phyloP scores from a whole-genome alignment of 2,797 vertebrate genomes.

The Tangara arthus region DNA sequence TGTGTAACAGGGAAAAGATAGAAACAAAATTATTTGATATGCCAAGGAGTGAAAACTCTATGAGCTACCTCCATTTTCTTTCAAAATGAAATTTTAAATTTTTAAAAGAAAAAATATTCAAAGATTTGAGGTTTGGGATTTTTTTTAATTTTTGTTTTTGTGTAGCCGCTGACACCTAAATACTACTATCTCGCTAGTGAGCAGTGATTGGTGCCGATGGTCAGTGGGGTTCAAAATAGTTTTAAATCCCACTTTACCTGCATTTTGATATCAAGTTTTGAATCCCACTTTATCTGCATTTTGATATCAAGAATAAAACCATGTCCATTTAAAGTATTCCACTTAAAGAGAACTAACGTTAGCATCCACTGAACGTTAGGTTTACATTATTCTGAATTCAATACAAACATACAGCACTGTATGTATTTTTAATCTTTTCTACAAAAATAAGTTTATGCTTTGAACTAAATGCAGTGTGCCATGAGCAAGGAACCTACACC shows the following conservation, averaged over 20 bases:
- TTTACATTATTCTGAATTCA: neutral
- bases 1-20: neutral
- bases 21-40: neutral
- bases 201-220: neutral
- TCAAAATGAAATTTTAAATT: neutral
- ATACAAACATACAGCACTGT: neutral
- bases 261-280: neutral
- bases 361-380: neutral
- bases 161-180: neutral
- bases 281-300: neutral
- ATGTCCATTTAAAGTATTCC: neutral
- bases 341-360: neutral
- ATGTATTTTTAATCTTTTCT: neutral
- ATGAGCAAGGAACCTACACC: neutral
- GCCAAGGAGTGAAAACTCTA: neutral
- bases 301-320: neutral
- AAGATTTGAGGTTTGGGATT: neutral
- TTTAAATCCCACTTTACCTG: neutral
- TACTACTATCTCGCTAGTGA: neutral
- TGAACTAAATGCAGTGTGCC: neutral
- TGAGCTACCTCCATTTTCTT: neutral
- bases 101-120: neutral
- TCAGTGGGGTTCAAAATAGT: neutral
- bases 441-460: neutral
- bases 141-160: accelerated